Evolutionary conservation across 1,140 invertebrate species (phyloP), one percentile per base, ranked within the genome.

Genomic region (Cotesia vestalis): DNA sequence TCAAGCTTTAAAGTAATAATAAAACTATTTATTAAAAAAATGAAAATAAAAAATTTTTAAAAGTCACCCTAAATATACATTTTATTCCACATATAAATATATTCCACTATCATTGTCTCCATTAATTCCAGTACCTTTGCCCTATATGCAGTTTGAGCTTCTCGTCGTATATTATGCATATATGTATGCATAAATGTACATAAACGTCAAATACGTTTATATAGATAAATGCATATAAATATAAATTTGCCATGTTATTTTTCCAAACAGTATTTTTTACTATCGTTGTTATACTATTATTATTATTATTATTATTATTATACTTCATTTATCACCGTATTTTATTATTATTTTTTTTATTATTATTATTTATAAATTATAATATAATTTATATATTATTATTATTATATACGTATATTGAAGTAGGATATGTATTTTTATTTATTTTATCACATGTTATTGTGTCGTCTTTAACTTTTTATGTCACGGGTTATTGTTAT

Each of bases 121-220:
- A 72, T 27, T 14, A 38, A 66, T 27, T 66, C 63, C 63, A 66
- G 57, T 73, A 66, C 66, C 71, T 70, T 77, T 73, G 71, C 67
- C 76, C 72, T 75, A 77, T 46, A 46, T 63, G 77, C 78, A 79
- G 74, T 78, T 77, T 69, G 72, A 77, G 78, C 78, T 79, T 78
- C 71, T 75, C 72, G 77, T 78, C 69, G 69, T 64, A 66, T 69
- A 70, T 66, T 72, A 66, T 66, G 52, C 9, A 52, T 52, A 12
- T 6, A 66, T 66, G 17, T 66, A 40, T 66, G 38, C 46, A 66
- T 66, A 66, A 38, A 64, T n/a, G 35, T 64, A 64, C n/a, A 64
- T 35, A 64, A 64, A n/a, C 11, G 6, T 66, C 46, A 8, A 66
- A 66, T 60, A 66, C 52, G 17, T 52, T 69, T 57, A 46, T 46